These are phyloP conservation scores for Macrosiphum euphorbiae DNA, from an alignment of 2,888 invertebrate genomes.

Conservation along the genomic window DNA sequence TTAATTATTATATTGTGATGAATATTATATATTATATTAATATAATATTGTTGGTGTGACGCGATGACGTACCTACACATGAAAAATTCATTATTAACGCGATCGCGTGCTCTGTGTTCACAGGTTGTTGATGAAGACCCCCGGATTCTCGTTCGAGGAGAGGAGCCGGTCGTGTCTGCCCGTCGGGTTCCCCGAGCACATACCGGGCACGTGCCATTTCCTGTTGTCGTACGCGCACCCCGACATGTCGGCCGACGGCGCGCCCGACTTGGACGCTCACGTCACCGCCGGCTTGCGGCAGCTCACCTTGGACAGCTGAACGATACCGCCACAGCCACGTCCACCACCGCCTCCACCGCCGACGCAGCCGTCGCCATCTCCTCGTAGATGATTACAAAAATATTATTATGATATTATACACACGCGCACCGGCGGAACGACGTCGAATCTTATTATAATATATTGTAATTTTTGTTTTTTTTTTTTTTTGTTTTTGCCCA, in stretches of 20 bases:
- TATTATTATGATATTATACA: neutral
- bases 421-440: neutral
- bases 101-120: constrained; percentile 66
- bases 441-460: neutral
- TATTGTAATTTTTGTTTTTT: neutral
- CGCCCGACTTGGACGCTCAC: constrained; percentile 77
- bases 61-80: neutral
- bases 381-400: neutral
- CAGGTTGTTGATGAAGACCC: constrained; percentile 82
- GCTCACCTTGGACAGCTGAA: constrained; percentile 52
- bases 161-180: constrained; percentile 84
- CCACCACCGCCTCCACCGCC: neutral
- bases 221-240: constrained; percentile 84
- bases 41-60: neutral
- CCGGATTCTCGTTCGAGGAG: constrained; percentile 83
- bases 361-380: neutral
- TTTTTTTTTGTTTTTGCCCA: constrained; percentile 1
- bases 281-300: constrained; percentile 70
- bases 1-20: too few species aligned
- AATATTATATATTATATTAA: too few species aligned
- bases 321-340: neutral
- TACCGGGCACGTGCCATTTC: constrained; percentile 88
- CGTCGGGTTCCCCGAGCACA: constrained; percentile 84
- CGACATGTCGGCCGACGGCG: constrained; percentile 75
- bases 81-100: neutral